Percentiles rank a stretch among this genome's conserved stretches.
phyloP scores from a whole-genome alignment of 1,140 invertebrate genomes.

The Ips nitidus region DNA sequence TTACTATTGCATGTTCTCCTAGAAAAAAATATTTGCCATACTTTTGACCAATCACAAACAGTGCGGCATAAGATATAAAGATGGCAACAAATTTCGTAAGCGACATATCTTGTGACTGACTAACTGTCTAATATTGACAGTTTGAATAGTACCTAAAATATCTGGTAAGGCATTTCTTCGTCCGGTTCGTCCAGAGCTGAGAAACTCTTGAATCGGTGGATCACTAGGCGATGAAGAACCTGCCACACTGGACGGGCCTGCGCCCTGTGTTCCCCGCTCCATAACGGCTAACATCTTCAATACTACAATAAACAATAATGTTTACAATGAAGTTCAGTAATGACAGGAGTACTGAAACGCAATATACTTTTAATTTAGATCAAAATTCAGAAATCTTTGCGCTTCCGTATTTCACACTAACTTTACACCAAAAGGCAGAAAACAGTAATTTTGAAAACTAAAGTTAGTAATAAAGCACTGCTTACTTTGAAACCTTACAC shows the following conservation, averaged over 20 bases:
- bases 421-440: neutral
- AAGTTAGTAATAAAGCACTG: neutral
- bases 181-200: constrained; percentile 70
- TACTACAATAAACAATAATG: constrained; percentile 35
- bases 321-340: neutral
- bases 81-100: too few relatives aligned
- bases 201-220: constrained; percentile 60
- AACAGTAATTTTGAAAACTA: neutral
- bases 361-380: constrained; percentile 1
- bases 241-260: constrained; percentile 30
- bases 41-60: neutral
- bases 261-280: constrained; percentile 38
- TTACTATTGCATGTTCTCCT: constrained; percentile 60
- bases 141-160: constrained; percentile 33
- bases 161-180: constrained; percentile 72
- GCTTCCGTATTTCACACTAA: neutral
- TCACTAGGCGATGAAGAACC: constrained; percentile 25
- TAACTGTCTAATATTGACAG: neutral
- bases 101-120: neutral
- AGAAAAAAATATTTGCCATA: constrained; percentile 13
- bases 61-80: too few relatives aligned
- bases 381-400: neutral
- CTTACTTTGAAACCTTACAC: neutral
- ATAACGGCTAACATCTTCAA: constrained; percentile 50
- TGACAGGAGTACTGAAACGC: neutral